phyloP scores from a whole-genome alignment of 1,140 invertebrate genomes.

The Nixonia krombeini region DNA sequence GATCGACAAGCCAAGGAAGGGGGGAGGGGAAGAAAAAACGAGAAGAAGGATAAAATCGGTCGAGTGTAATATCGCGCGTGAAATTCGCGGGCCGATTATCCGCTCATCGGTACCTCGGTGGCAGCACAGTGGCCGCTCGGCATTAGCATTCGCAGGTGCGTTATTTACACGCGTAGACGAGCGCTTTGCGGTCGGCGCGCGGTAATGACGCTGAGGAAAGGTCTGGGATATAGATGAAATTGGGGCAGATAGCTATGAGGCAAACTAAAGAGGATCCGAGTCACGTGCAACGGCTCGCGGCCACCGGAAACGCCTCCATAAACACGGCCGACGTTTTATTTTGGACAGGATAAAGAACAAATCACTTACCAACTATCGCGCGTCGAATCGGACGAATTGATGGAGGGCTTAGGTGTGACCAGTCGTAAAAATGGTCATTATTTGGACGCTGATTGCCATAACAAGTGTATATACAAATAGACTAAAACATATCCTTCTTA shows the following conservation, averaged over 20 bases:
- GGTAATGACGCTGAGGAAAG: conserved; percentile 29
- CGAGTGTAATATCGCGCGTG: conserved; percentile 42
- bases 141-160: conserved; percentile 55
- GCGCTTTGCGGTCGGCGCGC: conserved; percentile 48
- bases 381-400: no score
- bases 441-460: no score
- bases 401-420: no score
- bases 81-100: conserved; percentile 47
- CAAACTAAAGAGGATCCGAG: conserved; percentile 58
- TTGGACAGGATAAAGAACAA: no score
- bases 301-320: conserved; percentile 60
- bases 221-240: conserved; percentile 58
- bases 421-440: no score
- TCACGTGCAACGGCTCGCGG: conserved; percentile 55
- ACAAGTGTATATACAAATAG: no score
- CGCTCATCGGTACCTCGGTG: conserved; percentile 35
- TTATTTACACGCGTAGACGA: conserved; percentile 64
- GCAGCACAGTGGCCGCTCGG: conserved; percentile 44
- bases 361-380: no score
- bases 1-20: no score
- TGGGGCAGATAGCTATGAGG: conserved; percentile 62
- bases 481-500: no score
- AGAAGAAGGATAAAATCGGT: conserved; percentile 16
- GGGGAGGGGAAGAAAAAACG: no score
- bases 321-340: conserved; percentile 23